phyloP scores from a whole-genome alignment of 2,797 vertebrate genomes.

The Lophura swinhoii region DNA sequence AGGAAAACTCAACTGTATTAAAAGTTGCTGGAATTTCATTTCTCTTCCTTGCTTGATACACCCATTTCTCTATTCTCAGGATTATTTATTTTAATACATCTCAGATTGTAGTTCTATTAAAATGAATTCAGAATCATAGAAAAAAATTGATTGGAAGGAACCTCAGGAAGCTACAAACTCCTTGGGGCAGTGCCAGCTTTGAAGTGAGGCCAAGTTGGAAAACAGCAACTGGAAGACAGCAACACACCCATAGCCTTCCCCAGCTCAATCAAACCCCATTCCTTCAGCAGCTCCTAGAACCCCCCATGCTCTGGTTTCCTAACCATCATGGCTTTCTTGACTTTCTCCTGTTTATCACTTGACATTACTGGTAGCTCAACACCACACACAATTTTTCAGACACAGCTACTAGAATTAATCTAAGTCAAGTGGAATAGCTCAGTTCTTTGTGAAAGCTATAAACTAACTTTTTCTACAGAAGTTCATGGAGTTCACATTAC shows the following conservation, averaged over 20 bases:
- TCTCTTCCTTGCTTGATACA: background rate
- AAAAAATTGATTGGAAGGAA: background rate
- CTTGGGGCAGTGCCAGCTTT: background rate
- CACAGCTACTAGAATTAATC: background rate
- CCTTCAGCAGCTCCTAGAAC: background rate
- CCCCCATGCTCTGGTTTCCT: background rate
- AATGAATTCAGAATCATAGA: background rate
- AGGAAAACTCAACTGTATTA: background rate
- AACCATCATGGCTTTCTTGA: background rate
- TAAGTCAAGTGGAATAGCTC: background rate
- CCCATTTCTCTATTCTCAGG: background rate
- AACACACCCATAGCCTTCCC: background rate
- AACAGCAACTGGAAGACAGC: background rate
- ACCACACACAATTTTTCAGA: background rate
- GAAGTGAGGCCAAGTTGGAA: background rate
- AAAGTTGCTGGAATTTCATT: background rate
- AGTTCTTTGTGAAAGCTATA: background rate
- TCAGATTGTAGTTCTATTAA: background rate
- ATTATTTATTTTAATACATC: background rate
- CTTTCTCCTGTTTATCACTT: background rate
- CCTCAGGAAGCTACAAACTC: background rate
- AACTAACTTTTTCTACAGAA: background rate
- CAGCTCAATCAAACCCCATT: background rate
- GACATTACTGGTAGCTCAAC: background rate
- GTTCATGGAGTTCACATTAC: background rate